phyloP scores from a whole-genome alignment of 2,797 vertebrate genomes.

The Garrulus glandarius region DNA sequence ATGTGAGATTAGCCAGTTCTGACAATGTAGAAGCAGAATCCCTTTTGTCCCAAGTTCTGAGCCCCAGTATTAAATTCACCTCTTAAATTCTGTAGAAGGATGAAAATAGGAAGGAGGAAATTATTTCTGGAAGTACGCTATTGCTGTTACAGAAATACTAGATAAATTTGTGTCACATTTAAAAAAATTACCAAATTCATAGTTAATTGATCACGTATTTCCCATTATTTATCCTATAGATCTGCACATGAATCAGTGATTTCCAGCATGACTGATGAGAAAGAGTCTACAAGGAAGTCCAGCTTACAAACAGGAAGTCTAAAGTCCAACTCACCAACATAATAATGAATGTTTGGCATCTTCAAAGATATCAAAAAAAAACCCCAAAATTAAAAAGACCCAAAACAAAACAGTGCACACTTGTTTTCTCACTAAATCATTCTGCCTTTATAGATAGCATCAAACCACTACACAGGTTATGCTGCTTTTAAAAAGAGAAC shows the following conservation, averaged over 20 bases:
- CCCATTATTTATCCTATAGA: background rate
- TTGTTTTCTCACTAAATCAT: conserved; percentile 9
- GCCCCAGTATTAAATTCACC: background rate
- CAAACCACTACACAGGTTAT: background rate
- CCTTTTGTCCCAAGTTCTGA: background rate
- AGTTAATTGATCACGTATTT: background rate
- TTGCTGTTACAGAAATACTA: background rate
- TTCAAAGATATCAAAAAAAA: background rate
- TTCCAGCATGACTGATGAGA: background rate
- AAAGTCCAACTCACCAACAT: background rate
- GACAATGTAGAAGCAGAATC: background rate
- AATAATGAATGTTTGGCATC: background rate
- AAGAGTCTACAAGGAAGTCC: background rate
- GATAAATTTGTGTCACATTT: background rate
- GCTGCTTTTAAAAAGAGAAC: background rate
- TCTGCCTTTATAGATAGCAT: background rate
- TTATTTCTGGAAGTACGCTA: background rate
- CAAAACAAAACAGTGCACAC: background rate
- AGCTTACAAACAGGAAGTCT: background rate
- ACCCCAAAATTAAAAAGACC: background rate
- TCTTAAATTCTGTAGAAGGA: background rate
- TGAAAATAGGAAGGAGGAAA: background rate
- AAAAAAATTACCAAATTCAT: background rate
- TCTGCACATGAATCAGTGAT: background rate
- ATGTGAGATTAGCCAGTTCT: background rate